Base-by-base conservation (phyloP, 2,113 vertebrate genomes). In the Pedionomus torquatus region DNA sequence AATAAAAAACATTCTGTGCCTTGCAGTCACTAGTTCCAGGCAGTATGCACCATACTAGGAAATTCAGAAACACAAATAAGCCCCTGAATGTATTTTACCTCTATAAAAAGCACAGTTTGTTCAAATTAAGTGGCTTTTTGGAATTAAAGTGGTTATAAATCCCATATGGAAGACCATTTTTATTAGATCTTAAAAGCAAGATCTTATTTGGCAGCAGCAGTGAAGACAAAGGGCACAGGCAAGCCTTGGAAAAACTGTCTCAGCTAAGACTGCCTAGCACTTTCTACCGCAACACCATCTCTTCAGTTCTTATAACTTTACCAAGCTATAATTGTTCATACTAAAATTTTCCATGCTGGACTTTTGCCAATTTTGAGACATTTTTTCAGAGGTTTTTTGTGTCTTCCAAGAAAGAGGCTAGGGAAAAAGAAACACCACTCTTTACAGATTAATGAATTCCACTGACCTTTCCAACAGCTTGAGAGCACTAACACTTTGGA, bases 391-490 rank as follows among this genome's bases (percentile, higher is more conserved):
- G 79, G 74, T 9, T 44, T 69, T 76, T 85, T 88, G 60, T 33
- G 46, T 93, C 46, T 58, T 96, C 87, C 37, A 82, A 79, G 61
- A 51, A 55, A 78, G 16, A 80, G 33, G 37, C 31, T 28, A 87
- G 20, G 46, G 43, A 78, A 91, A 91, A 74, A 94, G 9, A 68
- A 18, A 84, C 31, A 31, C 52, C 54, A 52, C 31, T 84, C 44
- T 57, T 64, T 57, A 57, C 28, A 83, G 94, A 95, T 76, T 84
- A 93, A 94, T 85, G 86, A 87, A 95, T 76, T 58, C 60, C 72
- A 80, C 54, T 86, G 85, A 93, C 65, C 33, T 9, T 93, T 61
- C 41, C 74, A 95, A 58, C 58, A 95, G 79, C 66, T 70, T 21
- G 1, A 77, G 83, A 74, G 58, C 41, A n/a, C 49, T 37, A 48